Base-by-base conservation (phyloP, 2,888 invertebrate species). In the Erynnis tages region DNA sequence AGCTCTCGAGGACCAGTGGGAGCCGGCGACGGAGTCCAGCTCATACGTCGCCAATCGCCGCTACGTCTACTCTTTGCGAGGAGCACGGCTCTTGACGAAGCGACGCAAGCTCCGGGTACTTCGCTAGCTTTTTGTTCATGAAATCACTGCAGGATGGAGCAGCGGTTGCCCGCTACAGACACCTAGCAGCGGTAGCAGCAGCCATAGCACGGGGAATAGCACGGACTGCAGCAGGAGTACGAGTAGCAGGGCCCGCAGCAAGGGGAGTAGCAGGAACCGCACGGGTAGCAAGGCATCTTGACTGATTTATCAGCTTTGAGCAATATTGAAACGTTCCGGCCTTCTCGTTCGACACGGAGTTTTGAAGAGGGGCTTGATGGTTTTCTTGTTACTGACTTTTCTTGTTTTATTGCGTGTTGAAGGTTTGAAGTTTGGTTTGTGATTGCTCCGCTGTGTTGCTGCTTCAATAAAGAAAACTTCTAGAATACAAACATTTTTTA, bases 281-380 rank as follows among this genome's bases (percentile, higher is more conserved):
- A 71, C 46, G 73, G 71, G 49, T 69, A 69, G 69, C 74, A 72
- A 76, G 78, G 78, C 78, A 66, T 66, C 49, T 56, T 62, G 29
- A 5, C 7, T 21, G 30, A 10, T 45, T 17, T 38, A 19, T 37
- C 30, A 30, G 6, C 14, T 30, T 21, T 29, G 14, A 11, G 38
- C 45, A 43, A 35, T 45, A 38, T 14, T 17, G 30, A 23, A 11
- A 34, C 43, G 35, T 27, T n/a, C n/a, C 7, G 16, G 7, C 11
- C 30, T 45, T 30, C 14, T 46, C 41, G 54, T 27, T 58, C 56
- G 58, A 59, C 29, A 57, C 55, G n/a, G n/a, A n/a, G n/a, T 35
- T 3, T 29, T 29, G 29, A 17, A 16, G 34, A 17, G n/a, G n/a
- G 34, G 17, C 17, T 35, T 21, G 21, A 21, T 21, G 21, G 21